Evolutionary conservation across 2,888 invertebrate genomes (phyloP), one percentile per base, ranked within the genome.

Genomic region (Serrognathus titanus): DNA sequence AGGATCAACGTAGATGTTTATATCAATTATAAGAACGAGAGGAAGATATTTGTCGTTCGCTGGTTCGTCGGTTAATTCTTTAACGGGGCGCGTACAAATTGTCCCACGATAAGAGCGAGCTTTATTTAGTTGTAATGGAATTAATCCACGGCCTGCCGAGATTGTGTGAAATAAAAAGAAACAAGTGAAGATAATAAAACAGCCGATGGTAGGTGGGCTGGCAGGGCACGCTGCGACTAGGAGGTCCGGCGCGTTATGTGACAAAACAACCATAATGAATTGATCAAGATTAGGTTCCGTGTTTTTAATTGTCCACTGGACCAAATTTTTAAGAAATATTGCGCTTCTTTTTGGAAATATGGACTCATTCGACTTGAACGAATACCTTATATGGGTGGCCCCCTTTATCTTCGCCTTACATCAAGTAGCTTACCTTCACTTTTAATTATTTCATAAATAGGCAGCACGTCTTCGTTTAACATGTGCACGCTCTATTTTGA

Each of bases 201-300:
- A 74, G 68, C 69, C 59, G 65, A 71, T 71, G 72, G 74, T 74
- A 74, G 75, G 75, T 75, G 74, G 75, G 73, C 74, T 67, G 71
- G 69, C 69, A 67, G 66, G 69, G 71, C 68, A 70, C 68, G 67
- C 68, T 64, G 69, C 74, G 71, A 71, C 75, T 71, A 71, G 75
- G 75, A 75, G 75, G 75, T 75, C 75, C 66, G 73, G 70, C 75
- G 70, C 74, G 75, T 75, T 74, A 75, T 73, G 75, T 75, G 75
- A 75, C 75, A 75, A 74, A 74, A 75, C 74, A 72, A 74, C 74
- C 75, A 73, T 74, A 73, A 73, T 71, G 72, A 73, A 75, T 75
- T 74, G 75, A 75, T 75, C 75, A 75, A 75, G 75, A 75, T 74
- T 74, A 71, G 71, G 71, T 69, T 71, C 71, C 69, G 71, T 70